Evolutionary conservation across 2,888 invertebrate genomes (phyloP).

Genomic region (Caradrina kadenii): DNA sequence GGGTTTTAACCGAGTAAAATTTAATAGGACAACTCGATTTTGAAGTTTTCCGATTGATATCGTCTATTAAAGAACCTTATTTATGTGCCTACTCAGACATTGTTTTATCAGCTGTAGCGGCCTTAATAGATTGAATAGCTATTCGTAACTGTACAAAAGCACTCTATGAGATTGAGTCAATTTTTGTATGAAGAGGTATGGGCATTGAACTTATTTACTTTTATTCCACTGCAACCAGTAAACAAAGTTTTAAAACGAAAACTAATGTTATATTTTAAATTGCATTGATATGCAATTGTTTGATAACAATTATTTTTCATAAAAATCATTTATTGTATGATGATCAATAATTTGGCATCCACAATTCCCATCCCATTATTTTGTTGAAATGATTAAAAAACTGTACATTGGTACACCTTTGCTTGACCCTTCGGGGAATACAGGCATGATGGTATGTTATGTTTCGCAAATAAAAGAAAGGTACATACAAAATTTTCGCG

Average conservation of each 20-base stretch:
- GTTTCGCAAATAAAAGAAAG: too few relatives aligned
- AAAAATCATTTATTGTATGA: too few relatives aligned
- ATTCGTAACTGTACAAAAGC: slow-evolving; percentile 21
- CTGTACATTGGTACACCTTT: too few relatives aligned
- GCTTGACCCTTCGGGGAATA: too few relatives aligned
- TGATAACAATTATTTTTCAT: neutral
- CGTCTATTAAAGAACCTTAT: slow-evolving; percentile 17
- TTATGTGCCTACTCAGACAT: slow-evolving; percentile 10
- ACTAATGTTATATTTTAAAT: neutral
- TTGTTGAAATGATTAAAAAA: too few relatives aligned
- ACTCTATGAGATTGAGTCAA: slow-evolving; percentile 23
- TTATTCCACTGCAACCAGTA: neutral
- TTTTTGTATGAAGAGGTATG: slow-evolving; percentile 16
- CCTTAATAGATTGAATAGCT: slow-evolving; percentile 29
- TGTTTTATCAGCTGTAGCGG: slow-evolving; percentile 20
- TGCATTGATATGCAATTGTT: too few relatives aligned
- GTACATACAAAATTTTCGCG: too few relatives aligned
- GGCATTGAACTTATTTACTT: slow-evolving; percentile 20
- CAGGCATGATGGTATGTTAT: too few relatives aligned
- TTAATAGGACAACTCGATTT: neutral
- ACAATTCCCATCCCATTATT: too few relatives aligned
- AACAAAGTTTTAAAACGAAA: neutral
- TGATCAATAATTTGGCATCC: neutral
- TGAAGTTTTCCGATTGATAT: slow-evolving; percentile 1
- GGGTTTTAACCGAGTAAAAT: slow-evolving; percentile 2